Percentiles rank a stretch among this genome's conserved stretches.
Conservation (phyloP, 2,113 vertebrate species). For the Nycticorax nycticorax region DNA sequence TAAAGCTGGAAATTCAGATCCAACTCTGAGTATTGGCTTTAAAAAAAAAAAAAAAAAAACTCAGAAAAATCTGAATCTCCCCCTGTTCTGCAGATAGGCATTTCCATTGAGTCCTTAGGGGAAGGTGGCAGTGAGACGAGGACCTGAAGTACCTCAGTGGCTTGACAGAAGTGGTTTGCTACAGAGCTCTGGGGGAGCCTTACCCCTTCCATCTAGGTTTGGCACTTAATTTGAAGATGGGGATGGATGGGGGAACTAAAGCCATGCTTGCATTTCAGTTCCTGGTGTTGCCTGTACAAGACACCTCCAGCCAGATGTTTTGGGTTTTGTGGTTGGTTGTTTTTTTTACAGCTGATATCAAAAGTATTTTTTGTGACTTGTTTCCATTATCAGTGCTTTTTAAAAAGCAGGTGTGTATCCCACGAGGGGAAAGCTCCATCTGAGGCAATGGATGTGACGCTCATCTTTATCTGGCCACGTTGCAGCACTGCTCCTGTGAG, state of each 20-base stretch:
- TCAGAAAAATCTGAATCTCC: not conserved
- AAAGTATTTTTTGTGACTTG: constrained; percentile 55
- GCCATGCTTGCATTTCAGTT: constrained; percentile 37
- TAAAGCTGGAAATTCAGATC: constrained; percentile 3
- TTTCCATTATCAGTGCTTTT: constrained; percentile 65
- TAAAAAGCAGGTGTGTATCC: constrained; percentile 58
- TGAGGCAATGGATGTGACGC: not conserved
- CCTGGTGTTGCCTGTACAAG: constrained; percentile 23
- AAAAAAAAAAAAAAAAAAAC: not conserved
- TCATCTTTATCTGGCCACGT: not conserved
- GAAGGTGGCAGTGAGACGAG: not conserved
- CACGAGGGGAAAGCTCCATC: not conserved
- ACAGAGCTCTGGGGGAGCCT: not conserved
- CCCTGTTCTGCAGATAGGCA: not conserved
- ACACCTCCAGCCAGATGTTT: constrained; percentile 50
- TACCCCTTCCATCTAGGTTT: not conserved
- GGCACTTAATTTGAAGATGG: constrained; percentile 11
- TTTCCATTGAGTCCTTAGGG: not conserved
- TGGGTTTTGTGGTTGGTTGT: not conserved
- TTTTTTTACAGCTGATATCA: constrained; percentile 52
- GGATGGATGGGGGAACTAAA: not conserved
- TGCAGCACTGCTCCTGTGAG: not conserved
- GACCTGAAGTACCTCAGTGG: not conserved
- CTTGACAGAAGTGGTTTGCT: not conserved
- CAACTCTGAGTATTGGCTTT: not conserved